Evolutionary conservation across 2,888 invertebrate genomes (phyloP), one percentile per base, ranked within the genome.

Genomic region (Amiota mariae): DNA sequence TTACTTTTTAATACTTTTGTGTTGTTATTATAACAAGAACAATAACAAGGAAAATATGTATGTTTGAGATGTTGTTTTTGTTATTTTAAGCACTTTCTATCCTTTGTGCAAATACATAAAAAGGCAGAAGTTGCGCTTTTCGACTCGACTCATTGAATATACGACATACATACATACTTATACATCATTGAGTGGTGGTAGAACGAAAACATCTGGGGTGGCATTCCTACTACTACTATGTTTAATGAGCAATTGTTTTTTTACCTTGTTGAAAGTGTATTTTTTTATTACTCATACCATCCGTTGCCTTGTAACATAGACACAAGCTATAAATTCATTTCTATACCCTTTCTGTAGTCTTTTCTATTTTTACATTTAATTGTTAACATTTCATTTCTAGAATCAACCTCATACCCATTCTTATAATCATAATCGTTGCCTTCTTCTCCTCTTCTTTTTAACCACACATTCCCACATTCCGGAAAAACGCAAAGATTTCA

Each of bases 311-410:
- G 9, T 18, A 11, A 18, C 59, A 59, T 24, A 57, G 15, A 57
- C 13, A 57, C 57, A 15, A 15, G 20, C 57, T 18, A 57, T n/a
- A 57, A 57, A 18, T 57, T 15, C 24, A 1, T 1, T 24, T 36
- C 3, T 0, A 2, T 36, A 36, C 36, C 8, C 59, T 59, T 57
- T 59, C 18, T 20, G 36, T 24, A 80, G 84, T 80, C 85, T 83
- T 85, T 83, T 83, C 77, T 82, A 78, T 78, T 77, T 79, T 75
- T 73, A 80, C 80, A 77, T 85, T 83, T 83, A 83, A 83, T 83
- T 83, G 85, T 83, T 84, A 83, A 82, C 83, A 85, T 85, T 83
- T 83, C 84, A 85, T 83, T 85, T 85, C 81, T 79, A 24, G 54
- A 59, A 20, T 11, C 8, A 59, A 59, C 11, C 4, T 11, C n/a